Percentiles rank a stretch among this genome's conserved stretches.
Conservation (phyloP, 2,113 vertebrate species). For the Caloenas nicobarica region DNA sequence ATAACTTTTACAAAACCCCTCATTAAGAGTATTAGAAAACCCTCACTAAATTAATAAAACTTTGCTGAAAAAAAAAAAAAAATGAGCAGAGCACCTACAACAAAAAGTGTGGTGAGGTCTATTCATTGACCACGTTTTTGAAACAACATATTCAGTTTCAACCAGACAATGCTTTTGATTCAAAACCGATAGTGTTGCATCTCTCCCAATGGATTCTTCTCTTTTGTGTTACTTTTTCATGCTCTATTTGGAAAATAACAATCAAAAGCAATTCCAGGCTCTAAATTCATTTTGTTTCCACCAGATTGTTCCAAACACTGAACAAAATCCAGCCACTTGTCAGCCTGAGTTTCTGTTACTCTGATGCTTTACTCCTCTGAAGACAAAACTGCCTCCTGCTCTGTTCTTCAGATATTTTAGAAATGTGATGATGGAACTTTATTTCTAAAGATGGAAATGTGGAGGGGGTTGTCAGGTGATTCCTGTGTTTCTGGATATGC, state of each 20-base stretch:
- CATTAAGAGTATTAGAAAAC: neutral
- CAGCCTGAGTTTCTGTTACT: neutral
- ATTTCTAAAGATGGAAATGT: neutral
- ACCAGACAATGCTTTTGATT: neutral
- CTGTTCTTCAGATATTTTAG: neutral
- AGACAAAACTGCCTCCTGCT: neutral
- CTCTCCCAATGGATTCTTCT: neutral
- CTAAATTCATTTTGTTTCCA: conserved; percentile 13
- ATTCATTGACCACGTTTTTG: neutral
- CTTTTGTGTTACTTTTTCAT: neutral
- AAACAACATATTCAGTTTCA: neutral
- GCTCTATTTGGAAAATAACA: conserved; percentile 22
- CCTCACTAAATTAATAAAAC: neutral
- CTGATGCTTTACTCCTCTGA: neutral
- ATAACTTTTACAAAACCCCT: neutral
- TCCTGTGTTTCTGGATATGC: neutral
- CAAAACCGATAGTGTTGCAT: neutral
- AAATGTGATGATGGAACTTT: neutral
- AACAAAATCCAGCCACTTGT: neutral
- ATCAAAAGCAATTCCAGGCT: neutral
- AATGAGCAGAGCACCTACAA: neutral
- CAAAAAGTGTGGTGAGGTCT: neutral
- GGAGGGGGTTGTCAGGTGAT: neutral
- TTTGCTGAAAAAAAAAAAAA: neutral
- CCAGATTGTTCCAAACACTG: neutral